Conservation (phyloP, 2,797 vertebrate species). For the Liasis olivaceus region DNA sequence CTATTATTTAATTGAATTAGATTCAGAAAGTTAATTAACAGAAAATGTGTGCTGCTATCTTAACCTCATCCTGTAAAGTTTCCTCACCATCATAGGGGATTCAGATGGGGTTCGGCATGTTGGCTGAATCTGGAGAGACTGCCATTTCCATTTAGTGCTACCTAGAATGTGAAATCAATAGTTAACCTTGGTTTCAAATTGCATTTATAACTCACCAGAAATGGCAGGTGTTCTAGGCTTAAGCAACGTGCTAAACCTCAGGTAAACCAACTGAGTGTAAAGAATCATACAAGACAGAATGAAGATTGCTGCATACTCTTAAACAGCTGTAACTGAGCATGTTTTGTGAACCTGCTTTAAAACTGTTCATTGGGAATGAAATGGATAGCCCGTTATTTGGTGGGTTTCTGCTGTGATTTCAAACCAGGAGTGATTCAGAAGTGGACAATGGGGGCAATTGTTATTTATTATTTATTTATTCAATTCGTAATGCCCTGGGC, state of each 20-base stretch:
- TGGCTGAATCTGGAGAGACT: background rate
- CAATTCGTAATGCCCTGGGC: background rate
- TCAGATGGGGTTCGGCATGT: background rate
- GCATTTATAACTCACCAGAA: background rate
- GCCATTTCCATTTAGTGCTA: background rate
- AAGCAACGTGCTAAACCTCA: background rate
- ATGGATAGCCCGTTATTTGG: background rate
- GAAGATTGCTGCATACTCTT: background rate
- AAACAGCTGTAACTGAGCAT: background rate
- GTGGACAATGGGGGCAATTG: background rate
- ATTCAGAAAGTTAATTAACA: background rate
- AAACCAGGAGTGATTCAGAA: background rate
- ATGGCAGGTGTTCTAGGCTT: background rate
- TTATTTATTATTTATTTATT: background rate
- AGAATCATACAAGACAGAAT: background rate
- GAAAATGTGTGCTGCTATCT: background rate
- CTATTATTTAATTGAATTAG: background rate
- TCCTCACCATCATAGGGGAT: background rate
- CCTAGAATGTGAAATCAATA: background rate
- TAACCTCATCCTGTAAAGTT: background rate
- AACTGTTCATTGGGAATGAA: background rate
- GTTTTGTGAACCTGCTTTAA: background rate
- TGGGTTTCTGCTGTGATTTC: background rate
- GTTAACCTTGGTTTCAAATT: background rate
- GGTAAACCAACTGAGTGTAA: background rate